Conservation (phyloP, 2,888 invertebrate species). For the Cataglyphis albicans region DNA sequence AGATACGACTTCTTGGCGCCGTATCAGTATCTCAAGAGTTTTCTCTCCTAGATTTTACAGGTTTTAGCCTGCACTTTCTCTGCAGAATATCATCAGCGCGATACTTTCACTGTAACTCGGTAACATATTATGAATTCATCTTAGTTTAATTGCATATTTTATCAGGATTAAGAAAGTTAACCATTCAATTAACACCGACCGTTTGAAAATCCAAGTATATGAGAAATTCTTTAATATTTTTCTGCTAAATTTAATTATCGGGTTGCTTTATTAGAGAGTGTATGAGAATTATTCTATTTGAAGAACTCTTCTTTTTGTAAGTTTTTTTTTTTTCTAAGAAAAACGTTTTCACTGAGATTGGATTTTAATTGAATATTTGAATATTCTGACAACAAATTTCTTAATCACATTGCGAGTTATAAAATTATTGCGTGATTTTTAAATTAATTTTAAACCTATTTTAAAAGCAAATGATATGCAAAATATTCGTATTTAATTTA, state of each 20-base stretch:
- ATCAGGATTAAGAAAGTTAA: slow-evolving; percentile 44
- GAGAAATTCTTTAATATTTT: slow-evolving; percentile 20
- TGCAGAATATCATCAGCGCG: neutral
- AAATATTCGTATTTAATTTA: neutral
- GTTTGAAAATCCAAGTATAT: slow-evolving; percentile 17
- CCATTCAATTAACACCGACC: slow-evolving; percentile 27
- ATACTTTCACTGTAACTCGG: slow-evolving; percentile 33
- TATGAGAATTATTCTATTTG: neutral
- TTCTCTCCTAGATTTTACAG: slow-evolving; percentile 23
- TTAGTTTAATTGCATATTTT: slow-evolving; percentile 45
- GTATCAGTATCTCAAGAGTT: slow-evolving; percentile 51
- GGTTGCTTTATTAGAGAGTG: neutral
- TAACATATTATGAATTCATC: slow-evolving; percentile 18
- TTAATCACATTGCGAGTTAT: neutral
- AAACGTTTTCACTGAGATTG: neutral
- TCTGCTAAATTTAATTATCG: slow-evolving; percentile 4
- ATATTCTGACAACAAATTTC: neutral
- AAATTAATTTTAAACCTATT: neutral
- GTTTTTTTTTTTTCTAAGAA: neutral
- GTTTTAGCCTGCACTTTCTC: slow-evolving; percentile 12
- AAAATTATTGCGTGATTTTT: neutral
- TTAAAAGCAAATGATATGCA: neutral
- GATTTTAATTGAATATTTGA: neutral
- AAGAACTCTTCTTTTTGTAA: neutral
- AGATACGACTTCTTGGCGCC: slow-evolving; percentile 67